Percentiles rank a stretch among this genome's conserved stretches.
Evolutionary conservation across 1,140 invertebrate genomes (phyloP).

Genomic region (Drosophila prosaltans): DNA sequence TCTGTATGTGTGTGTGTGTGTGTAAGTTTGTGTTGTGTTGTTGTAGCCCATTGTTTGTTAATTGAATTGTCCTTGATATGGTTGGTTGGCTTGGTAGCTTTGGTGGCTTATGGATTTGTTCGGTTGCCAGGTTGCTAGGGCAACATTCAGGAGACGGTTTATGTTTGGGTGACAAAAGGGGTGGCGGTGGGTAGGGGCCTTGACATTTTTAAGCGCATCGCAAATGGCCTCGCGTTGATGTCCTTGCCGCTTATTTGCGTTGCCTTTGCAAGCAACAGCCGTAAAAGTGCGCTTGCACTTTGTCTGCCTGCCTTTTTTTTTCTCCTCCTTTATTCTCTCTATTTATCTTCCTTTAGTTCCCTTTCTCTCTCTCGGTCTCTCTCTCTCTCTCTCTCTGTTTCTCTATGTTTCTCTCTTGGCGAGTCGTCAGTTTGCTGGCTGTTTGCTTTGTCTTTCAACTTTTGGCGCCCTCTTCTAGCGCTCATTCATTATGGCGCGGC

Average conservation of each 20-base stretch:
- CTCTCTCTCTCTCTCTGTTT: background rate
- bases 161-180: background rate
- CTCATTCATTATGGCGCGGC: conserved; percentile 3
- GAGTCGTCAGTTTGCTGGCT: background rate
- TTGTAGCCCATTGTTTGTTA: conserved; percentile 43
- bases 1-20: background rate
- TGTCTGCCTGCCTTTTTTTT: conserved; percentile 25
- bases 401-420: background rate
- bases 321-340: no score
- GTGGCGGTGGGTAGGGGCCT: conserved; percentile 35
- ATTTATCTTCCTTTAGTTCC: background rate
- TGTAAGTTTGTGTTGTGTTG: background rate
- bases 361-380: background rate
- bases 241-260: conserved; percentile 70
- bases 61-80: conserved; percentile 52
- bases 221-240: conserved; percentile 47
- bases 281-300: conserved; percentile 58
- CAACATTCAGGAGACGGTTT: conserved; percentile 10
- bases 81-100: conserved; percentile 31
- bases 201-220: conserved; percentile 70
- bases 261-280: conserved; percentile 46
- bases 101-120: conserved; percentile 50
- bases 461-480: background rate
- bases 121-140: conserved; percentile 26
- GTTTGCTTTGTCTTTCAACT: conserved; percentile 9